Percentiles rank a stretch among this genome's conserved stretches.
phyloP scores from a whole-genome alignment of 2,888 invertebrate genomes.

The Eurytoma adleriae region DNA sequence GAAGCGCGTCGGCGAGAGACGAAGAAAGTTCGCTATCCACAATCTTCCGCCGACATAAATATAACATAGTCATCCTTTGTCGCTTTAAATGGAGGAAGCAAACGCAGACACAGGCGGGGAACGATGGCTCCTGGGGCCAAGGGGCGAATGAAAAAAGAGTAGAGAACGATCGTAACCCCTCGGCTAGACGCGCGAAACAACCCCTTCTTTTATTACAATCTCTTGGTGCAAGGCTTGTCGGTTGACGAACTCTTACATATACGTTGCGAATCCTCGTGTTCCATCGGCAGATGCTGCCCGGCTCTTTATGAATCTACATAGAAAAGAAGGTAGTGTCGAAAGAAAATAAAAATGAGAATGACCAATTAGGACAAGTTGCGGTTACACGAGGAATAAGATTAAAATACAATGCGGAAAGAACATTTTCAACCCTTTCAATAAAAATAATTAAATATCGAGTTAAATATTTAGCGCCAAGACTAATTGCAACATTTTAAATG shows the following conservation, averaged over 20 bases:
- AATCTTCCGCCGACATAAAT: not conserved
- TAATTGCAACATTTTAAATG: no score
- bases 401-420: not conserved
- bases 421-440: no score
- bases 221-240: not conserved
- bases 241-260: no score
- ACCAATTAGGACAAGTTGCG: no score
- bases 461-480: no score
- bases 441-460: no score
- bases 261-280: not conserved
- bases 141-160: not conserved
- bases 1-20: not conserved
- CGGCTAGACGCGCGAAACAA: slow-evolving; percentile 19
- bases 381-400: not conserved
- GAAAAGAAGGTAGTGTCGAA: not conserved
- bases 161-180: slow-evolving; percentile 2
- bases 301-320: not conserved
- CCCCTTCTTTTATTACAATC: slow-evolving; percentile 30
- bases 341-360: not conserved
- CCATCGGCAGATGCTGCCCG: not conserved
- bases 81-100: slow-evolving; percentile 5
- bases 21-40: not conserved
- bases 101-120: not conserved
- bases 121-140: not conserved
- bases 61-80: slow-evolving; percentile 6